Evolutionary conservation across 2,797 vertebrate species (phyloP).

Genomic region (Argya squamiceps): DNA sequence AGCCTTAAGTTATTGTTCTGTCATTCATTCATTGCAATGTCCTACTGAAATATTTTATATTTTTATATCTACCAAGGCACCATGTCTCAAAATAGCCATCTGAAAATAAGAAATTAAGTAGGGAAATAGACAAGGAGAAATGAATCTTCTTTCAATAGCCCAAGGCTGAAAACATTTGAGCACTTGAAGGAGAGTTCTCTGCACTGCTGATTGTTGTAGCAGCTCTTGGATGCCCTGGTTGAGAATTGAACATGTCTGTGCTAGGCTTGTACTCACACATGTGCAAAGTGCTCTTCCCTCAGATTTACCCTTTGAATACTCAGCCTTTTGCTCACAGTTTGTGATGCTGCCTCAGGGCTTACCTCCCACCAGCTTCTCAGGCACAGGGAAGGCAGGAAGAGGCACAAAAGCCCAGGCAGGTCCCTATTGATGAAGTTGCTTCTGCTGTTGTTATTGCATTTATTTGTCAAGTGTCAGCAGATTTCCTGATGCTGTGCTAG

Average conservation of each 20-base stretch:
- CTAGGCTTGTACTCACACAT: not conserved
- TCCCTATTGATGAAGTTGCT: not conserved
- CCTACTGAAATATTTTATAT: not conserved
- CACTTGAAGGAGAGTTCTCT: fast-evolving
- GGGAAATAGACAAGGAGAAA: not conserved
- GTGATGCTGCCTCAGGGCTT: not conserved
- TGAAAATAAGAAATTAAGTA: not conserved
- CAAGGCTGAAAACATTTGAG: not conserved
- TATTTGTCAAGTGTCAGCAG: not conserved
- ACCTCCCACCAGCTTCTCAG: not conserved
- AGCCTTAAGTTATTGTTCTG: not conserved
- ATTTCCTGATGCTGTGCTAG: not conserved
- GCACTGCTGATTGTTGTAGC: not conserved
- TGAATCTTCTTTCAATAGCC: not conserved
- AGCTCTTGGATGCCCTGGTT: not conserved
- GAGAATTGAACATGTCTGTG: fast-evolving
- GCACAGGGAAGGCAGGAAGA: not conserved
- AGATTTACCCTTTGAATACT: not conserved
- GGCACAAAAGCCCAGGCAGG: not conserved
- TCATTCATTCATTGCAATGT: not conserved
- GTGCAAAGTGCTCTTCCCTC: not conserved
- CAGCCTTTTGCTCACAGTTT: not conserved
- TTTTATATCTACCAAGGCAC: not conserved
- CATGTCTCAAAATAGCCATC: not conserved
- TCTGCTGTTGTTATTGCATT: not conserved